Evolutionary conservation across 2,113 vertebrate genomes (phyloP), one percentile per base, ranked within the genome.

Genomic region (Elaphurus davidianus): DNA sequence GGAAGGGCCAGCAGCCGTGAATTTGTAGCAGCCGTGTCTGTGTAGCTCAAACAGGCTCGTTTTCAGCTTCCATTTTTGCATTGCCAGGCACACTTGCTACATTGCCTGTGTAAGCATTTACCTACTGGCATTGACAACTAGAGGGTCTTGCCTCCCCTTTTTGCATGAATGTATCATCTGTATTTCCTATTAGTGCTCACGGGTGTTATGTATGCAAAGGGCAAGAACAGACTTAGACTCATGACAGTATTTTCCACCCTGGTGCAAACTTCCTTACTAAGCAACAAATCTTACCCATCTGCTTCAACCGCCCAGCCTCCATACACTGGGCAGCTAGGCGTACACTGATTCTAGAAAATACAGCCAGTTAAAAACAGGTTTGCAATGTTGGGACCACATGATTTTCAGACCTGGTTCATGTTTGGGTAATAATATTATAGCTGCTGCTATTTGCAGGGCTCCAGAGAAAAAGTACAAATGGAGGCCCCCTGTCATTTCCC

Each of bases 311-410:
- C 12, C 8, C 74, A 64, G 55, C 45, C 92, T 96, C 92, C 87
- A 79, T 36, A 89, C 47, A 25, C 81, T 81, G 96, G 94, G 96
- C 93, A 97, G 30, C 81, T 93, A 97, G 98, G 96, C 28, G 0
- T 90, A 90, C 96, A 97, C 67, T 64, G 52, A 59, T 97, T 98
- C 94, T 97, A 97, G 97, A 97, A 96, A 93, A 97, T 87, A 54
- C 27, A 59, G 81, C 90, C 59, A 92, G 94, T 91, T 95, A 97
- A 97, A 96, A 98, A 98, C 90, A 97, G 96, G 97, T 95, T 94
- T 90, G 47, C 11, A 95, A 33, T 15, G 12, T 33, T 36, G 67
- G 60, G 98, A 93, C 74, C 93, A 92, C 97, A 81, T 96, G 87
- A 94, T 95, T 64, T 98, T 94, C 98, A 98, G 0, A 84, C 88